These are phyloP conservation scores for Lordiphosa stackelbergi DNA, from an alignment of 1,140 invertebrate genomes.

Conservation along the genomic window DNA sequence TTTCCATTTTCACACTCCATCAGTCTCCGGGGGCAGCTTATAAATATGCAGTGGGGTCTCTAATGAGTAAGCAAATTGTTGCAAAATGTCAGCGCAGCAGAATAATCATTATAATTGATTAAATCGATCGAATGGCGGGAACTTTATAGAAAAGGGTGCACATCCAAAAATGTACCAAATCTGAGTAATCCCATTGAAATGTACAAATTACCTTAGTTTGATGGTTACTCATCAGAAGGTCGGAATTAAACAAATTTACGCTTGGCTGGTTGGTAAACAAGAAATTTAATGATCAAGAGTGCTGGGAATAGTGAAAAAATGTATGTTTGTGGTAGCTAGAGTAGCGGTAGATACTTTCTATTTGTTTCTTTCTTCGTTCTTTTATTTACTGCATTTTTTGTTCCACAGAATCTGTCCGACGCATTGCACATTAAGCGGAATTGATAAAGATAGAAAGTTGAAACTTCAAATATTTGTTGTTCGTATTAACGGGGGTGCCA, in stretches of 20 bases:
- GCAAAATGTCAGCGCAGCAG: constrained; percentile 14
- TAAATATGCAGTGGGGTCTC: constrained; percentile 53
- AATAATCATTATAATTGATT: constrained; percentile 46
- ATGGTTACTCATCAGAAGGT: constrained; percentile 8
- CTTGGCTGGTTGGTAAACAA: no score
- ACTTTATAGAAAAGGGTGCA: background rate
- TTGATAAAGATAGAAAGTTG: no score
- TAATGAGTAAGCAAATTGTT: constrained; percentile 40
- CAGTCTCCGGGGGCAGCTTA: constrained; percentile 28
- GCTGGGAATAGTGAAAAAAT: no score
- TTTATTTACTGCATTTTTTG: no score
- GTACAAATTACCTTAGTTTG: background rate
- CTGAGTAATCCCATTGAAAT: constrained; percentile 5
- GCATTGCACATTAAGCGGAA: no score
- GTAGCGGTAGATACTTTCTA: no score
- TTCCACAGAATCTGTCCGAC: no score
- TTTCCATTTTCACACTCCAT: constrained; percentile 45
- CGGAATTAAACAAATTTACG: constrained; percentile 2
- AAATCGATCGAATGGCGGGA: constrained; percentile 14
- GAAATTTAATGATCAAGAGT: no score
- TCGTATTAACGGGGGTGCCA: no score
- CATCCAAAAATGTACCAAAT: constrained; percentile 1
- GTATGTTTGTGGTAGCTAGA: no score
- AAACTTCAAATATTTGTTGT: no score
- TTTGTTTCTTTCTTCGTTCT: no score